Conservation (phyloP, 2,113 vertebrate genomes). For the Nansenia antarctica region DNA sequence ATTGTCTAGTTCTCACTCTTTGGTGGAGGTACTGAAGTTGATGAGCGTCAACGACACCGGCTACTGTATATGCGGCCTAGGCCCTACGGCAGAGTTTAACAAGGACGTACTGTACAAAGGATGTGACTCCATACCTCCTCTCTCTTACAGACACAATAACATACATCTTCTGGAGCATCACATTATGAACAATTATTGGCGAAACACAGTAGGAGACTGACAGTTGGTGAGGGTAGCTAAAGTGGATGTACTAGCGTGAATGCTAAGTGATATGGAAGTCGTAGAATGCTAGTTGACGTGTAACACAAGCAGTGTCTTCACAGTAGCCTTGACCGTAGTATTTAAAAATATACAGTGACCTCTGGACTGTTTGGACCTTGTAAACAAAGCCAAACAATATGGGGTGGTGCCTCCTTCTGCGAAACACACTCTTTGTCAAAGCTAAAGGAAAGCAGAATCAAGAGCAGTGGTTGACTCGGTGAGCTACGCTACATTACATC, state of each 20-base stretch:
- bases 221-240: neutral
- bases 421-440: neutral
- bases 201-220: slow-evolving; percentile 15
- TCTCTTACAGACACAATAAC: no score
- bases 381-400: slow-evolving; percentile 20
- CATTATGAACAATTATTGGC: neutral
- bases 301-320: slow-evolving; percentile 11
- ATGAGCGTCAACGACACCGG: neutral
- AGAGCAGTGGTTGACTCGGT: neutral
- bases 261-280: no score
- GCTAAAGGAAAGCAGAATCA: neutral
- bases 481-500: neutral
- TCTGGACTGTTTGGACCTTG: slow-evolving; percentile 6
- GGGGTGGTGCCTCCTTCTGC: neutral
- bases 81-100: neutral
- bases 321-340: slow-evolving; percentile 28
- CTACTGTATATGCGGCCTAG: neutral
- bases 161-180: no score
- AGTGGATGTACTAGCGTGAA: neutral
- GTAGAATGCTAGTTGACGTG: neutral
- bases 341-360: slow-evolving; percentile 16
- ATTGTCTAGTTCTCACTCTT: slow-evolving; percentile 36
- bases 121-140: no score
- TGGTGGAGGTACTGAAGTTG: slow-evolving; percentile 40
- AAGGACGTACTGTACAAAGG: no score